Evolutionary conservation across 2,113 vertebrate species (phyloP), one percentile per base, ranked within the genome.

Genomic region (Entelurus aequoreus): DNA sequence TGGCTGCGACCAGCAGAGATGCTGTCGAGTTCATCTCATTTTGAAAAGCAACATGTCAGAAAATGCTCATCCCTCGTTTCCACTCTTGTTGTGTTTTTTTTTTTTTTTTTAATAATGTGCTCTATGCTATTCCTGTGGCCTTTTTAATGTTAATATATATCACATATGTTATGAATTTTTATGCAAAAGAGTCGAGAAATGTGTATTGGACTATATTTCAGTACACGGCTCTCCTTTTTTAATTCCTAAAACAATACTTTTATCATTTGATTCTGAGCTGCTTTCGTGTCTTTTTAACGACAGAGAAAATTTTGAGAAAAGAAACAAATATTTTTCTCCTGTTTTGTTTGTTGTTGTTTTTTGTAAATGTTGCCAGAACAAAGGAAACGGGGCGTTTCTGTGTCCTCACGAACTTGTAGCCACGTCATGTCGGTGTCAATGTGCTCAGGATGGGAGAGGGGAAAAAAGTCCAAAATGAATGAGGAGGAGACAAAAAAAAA

Each of bases 71-170:
- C 6, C 49, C 65, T 21, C 75, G 71, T 81, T 77, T 78, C 64
- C 6, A 46, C 40, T 84, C 57, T 82, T 76, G 71, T 81, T n/a
- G n/a, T n/a, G n/a, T n/a, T n/a, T n/a, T n/a, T n/a, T n/a, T n/a
- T n/a, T 19, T 19, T 28, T 28, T 28, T 28, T 28, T 28, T 2
- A 28, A 28, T 28, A 28, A 78, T 75, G 77, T 84, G 79, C 78
- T 90, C 72, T 86, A 84, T 86, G 84, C 87, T 88, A 89, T 88
- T 91, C 87, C 87, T 88, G 91, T 91, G 91, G 91, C 91, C 91
- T 92, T 91, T 28, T 88, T 50, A 69, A 81, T 84, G 79, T 85
- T 62, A 78, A 78, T 86, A 73, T 82, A 79, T 81, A 75, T 89
- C 78, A 71, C 79, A 73, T 81, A 80, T 81, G 75, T 89, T 79